A percentile compares a stretch with the other conserved stretches of the same genome.
phyloP scores from a whole-genome alignment of 2,888 invertebrate genomes.

The Spisula solida region DNA sequence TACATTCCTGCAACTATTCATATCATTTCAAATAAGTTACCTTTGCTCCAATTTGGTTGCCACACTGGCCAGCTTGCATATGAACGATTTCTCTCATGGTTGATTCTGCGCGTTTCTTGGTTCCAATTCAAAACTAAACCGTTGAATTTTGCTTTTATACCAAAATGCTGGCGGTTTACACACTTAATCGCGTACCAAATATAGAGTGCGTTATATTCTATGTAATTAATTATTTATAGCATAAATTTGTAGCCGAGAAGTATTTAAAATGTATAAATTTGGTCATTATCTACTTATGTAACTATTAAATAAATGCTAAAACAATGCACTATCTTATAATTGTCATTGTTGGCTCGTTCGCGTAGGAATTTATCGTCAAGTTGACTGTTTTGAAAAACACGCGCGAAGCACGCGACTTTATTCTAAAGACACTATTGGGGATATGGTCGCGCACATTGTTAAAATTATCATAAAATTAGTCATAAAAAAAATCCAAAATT shows the following conservation, averaged over 20 bases:
- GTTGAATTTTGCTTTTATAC: background rate
- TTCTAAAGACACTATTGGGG: background rate
- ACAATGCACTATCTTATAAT: no score
- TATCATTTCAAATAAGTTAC: conserved; percentile 37
- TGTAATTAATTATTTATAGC: background rate
- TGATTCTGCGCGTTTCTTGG: background rate
- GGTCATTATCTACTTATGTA: no score
- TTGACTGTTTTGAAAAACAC: background rate
- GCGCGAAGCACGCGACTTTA: background rate
- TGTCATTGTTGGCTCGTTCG: background rate
- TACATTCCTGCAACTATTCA: no score
- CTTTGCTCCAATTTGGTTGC: conserved; percentile 79
- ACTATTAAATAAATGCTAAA: no score
- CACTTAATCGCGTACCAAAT: background rate
- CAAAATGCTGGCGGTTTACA: background rate
- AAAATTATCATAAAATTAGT: no score
- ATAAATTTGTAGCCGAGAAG: background rate
- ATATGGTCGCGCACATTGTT: background rate
- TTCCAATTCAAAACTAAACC: background rate
- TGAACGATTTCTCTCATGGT: conserved; percentile 78
- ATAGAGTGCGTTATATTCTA: background rate
- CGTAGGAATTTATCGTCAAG: background rate
- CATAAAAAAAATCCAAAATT: no score
- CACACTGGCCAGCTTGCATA: conserved; percentile 79
- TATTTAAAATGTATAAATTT: no score